A percentile compares a stretch with the other conserved stretches of the same genome.
Evolutionary conservation across 2,113 vertebrate species (phyloP).

Genomic region (Sturnira hondurensis): DNA sequence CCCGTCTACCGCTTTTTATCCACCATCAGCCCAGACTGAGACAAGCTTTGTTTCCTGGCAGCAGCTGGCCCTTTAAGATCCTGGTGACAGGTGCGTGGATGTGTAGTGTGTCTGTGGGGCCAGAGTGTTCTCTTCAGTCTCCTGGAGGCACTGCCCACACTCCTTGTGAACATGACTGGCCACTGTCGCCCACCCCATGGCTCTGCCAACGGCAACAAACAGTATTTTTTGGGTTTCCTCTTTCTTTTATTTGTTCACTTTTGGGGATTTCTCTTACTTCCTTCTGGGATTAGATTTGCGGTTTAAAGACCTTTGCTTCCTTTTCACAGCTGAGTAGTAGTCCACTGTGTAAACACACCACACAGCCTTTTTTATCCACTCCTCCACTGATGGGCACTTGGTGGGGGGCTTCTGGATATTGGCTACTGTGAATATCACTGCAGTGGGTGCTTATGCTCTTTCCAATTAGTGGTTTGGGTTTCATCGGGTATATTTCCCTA

Average conservation of each 20-base stretch:
- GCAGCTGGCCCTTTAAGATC: neutral
- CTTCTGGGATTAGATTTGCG: neutral
- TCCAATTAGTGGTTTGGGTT: neutral
- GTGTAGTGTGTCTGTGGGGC: neutral
- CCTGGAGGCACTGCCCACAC: fast-evolving
- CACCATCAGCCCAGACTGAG: neutral
- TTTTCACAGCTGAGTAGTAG: neutral
- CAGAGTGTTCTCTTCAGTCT: neutral
- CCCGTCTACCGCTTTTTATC: neutral
- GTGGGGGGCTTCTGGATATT: neutral
- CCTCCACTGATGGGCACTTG: neutral
- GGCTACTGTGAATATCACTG: fast-evolving
- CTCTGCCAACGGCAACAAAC: neutral
- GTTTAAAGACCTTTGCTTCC: neutral
- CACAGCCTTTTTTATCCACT: neutral
- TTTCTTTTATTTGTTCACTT: neutral
- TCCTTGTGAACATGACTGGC: neutral
- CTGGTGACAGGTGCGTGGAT: too few relatives aligned
- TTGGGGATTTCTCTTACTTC: neutral
- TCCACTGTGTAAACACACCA: neutral
- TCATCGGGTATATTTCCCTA: neutral
- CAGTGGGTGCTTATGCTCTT: neutral
- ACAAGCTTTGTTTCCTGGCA: neutral
- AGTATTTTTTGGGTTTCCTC: neutral
- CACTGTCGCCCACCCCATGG: neutral